These are phyloP conservation scores for Sebastes vulpes DNA, from an alignment of 2,797 vertebrate species.

Conservation along the genomic window DNA sequence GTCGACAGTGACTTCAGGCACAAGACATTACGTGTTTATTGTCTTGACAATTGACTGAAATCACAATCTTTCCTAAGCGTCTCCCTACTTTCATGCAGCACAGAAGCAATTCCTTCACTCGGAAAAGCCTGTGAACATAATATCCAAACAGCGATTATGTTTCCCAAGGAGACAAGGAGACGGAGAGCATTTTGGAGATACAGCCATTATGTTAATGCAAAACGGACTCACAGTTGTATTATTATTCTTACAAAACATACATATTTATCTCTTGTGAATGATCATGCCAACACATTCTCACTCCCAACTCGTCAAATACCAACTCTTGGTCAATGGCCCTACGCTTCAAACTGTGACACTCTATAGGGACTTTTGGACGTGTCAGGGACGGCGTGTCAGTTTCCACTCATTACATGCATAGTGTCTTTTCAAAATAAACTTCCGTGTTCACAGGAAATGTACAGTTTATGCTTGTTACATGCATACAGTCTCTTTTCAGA, in stretches of 20 bases:
- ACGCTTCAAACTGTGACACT: neutral
- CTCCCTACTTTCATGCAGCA: neutral
- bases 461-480: too few species aligned
- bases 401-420: neutral
- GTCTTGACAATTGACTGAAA: neutral
- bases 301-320: neutral
- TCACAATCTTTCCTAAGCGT: neutral
- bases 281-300: neutral
- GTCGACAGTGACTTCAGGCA: too few species aligned
- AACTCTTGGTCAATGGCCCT: neutral
- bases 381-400: neutral
- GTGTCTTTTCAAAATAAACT: neutral
- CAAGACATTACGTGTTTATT: too few species aligned
- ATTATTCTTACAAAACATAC: neutral
- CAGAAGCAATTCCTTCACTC: neutral
- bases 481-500: too few species aligned
- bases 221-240: neutral
- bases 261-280: neutral
- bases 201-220: neutral
- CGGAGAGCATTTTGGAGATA: neutral
- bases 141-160: neutral
- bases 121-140: neutral
- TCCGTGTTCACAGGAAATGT: too few species aligned
- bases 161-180: neutral
- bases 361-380: neutral